A percentile compares a stretch with the other conserved stretches of the same genome.
Conservation (phyloP, 35 echinoderm and acorn worm species). For the Lytechinus pictus region DNA sequence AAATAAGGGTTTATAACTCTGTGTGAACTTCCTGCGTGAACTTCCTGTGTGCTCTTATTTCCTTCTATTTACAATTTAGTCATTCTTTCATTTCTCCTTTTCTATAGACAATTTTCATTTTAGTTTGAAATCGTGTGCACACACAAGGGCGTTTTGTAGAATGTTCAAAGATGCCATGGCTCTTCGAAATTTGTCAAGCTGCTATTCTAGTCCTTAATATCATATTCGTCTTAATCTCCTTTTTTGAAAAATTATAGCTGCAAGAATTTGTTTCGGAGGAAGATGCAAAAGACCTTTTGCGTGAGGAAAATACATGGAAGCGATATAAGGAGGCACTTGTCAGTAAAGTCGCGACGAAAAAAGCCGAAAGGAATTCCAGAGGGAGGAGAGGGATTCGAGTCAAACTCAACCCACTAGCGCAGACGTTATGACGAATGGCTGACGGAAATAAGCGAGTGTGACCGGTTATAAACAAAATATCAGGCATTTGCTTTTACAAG, state of each 20-base stretch:
- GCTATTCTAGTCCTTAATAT: too few relatives aligned
- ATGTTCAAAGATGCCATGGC: too few relatives aligned
- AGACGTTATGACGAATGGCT: conserved; percentile 14
- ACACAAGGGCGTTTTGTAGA: too few relatives aligned
- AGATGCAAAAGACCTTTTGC: conserved; percentile 62
- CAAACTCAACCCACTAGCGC: neutral
- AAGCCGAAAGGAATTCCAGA: conserved; percentile 30
- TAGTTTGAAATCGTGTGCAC: neutral
- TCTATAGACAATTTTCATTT: neutral
- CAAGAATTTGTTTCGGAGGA: conserved; percentile 65
- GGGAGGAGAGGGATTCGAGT: conserved; percentile 26
- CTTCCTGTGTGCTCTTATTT: neutral
- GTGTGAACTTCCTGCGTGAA: neutral
- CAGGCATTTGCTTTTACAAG: conserved; percentile 41
- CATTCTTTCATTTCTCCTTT: too few relatives aligned
- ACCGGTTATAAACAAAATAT: neutral
- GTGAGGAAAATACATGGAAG: conserved; percentile 64
- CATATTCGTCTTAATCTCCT: neutral
- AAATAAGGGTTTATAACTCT: neutral
- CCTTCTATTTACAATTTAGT: neutral
- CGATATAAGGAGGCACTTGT: conserved; percentile 64
- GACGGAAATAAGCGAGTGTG: neutral
- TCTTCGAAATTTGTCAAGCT: too few relatives aligned
- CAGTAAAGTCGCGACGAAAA: conserved; percentile 51
- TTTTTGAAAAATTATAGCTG: conserved; percentile 40